Conservation (phyloP, 2,888 invertebrate species). For the Gisinianus flammeolus region DNA sequence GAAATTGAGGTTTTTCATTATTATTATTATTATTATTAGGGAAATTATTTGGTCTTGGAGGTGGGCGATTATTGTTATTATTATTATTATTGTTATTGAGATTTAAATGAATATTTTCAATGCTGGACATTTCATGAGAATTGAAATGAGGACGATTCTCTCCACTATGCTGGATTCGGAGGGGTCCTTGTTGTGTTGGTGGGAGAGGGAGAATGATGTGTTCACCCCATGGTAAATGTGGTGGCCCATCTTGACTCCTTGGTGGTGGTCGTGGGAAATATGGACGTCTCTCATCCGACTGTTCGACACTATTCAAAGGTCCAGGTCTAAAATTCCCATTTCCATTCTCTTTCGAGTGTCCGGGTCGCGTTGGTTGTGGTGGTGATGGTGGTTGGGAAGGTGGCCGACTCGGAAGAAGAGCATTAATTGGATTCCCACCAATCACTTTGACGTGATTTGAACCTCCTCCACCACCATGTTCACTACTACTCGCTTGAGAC, state of each 20-base stretch:
- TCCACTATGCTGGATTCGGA: background rate
- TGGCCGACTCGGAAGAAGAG: background rate
- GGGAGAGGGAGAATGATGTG: conserved; percentile 1
- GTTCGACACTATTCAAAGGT: background rate
- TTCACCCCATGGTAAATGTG: conserved; percentile 6
- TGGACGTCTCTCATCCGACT: conserved; percentile 12
- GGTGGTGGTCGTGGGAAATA: conserved; percentile 29
- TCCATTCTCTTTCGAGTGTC: background rate
- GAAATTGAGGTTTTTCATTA: background rate
- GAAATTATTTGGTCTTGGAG: background rate
- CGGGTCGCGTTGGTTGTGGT: background rate
- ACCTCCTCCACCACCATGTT: background rate
- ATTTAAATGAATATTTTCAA: background rate
- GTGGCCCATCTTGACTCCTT: conserved; percentile 26
- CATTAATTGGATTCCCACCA: conserved; percentile 5
- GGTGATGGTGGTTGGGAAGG: conserved; percentile 7
- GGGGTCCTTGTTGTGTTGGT: conserved; percentile 1
- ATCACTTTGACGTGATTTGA: conserved; percentile 8
- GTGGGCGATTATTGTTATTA: conserved; percentile 8
- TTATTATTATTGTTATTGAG: background rate
- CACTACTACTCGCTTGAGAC: conserved; percentile 12
- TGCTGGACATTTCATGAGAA: conserved; percentile 18
- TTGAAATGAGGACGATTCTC: background rate
- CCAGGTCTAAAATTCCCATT: no score
- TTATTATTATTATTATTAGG: background rate